These are phyloP conservation scores for Catagonus wagneri DNA, from an alignment of 2,113 vertebrate species.

Conservation along the genomic window DNA sequence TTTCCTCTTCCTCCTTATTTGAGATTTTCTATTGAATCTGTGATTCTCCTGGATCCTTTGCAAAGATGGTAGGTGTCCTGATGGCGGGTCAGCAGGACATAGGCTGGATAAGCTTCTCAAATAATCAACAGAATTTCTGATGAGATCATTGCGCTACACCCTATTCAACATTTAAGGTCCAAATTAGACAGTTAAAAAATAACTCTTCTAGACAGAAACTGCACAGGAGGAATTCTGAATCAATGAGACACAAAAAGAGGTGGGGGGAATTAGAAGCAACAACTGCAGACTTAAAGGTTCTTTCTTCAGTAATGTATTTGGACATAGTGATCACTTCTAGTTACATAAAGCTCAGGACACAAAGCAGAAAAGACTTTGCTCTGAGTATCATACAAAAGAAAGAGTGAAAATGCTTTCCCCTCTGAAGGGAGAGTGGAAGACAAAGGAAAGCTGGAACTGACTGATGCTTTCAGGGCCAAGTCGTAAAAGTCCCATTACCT, in stretches of 20 bases:
- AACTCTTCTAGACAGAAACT: background rate
- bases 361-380: background rate
- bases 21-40: background rate
- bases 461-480: background rate
- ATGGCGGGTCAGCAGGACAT: background rate
- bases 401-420: background rate
- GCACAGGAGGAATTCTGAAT: background rate
- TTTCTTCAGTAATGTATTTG: background rate
- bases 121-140: background rate
- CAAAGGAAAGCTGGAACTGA: rapidly evolving
- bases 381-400: background rate
- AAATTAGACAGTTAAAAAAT: background rate
- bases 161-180: conserved; percentile 9
- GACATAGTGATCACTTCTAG: background rate
- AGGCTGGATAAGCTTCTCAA: background rate
- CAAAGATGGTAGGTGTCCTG: background rate
- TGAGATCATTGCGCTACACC: background rate
- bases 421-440: background rate
- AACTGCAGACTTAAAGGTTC: background rate
- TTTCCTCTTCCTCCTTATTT: background rate
- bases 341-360: background rate
- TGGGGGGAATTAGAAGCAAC: background rate
- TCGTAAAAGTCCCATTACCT: background rate
- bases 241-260: background rate
- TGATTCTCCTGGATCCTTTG: background rate